These are phyloP conservation scores for Porites cylindrica DNA, from an alignment of 92 coral and sea anemone species.

Conservation along the genomic window DNA sequence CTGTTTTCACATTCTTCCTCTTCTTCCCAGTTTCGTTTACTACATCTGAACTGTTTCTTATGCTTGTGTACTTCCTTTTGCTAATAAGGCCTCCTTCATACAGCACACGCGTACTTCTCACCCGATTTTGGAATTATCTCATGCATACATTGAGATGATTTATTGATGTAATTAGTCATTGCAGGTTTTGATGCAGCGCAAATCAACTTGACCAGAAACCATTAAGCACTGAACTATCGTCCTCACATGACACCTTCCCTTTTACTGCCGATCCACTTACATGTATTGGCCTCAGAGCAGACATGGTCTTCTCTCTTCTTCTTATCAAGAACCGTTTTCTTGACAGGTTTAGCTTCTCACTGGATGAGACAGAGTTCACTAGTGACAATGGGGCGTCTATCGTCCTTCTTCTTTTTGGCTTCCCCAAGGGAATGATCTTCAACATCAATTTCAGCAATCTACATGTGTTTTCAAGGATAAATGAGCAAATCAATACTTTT, in stretches of 20 bases:
- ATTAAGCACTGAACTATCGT: constrained; percentile 49
- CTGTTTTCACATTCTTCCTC: constrained; percentile 8
- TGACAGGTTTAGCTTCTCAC: constrained; percentile 59
- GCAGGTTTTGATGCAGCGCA: constrained; percentile 54
- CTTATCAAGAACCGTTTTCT: constrained; percentile 49
- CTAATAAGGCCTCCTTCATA: constrained; percentile 71
- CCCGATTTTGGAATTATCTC: constrained; percentile 57
- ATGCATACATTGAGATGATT: constrained; percentile 42
- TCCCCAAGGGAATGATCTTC: neutral
- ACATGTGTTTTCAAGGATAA: neutral
- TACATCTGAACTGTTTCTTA: constrained; percentile 30
- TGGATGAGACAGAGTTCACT: neutral
- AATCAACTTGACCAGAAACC: constrained; percentile 59
- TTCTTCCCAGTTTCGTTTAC: neutral
- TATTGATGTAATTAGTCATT: constrained; percentile 38
- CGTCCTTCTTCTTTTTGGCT: constrained; percentile 8
- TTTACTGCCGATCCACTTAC: neutral
- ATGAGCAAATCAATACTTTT: neutral
- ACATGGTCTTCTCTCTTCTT: constrained; percentile 56
- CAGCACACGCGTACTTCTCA: constrained; percentile 68
- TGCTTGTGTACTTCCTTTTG: constrained; percentile 64
- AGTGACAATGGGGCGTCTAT: constrained; percentile 8
- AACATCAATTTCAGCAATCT: constrained; percentile 26
- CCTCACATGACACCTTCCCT: neutral
- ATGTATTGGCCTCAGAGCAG: constrained; percentile 64